Base-by-base conservation (phyloP, 1,140 invertebrate genomes). In the Leptinotarsa texana region DNA sequence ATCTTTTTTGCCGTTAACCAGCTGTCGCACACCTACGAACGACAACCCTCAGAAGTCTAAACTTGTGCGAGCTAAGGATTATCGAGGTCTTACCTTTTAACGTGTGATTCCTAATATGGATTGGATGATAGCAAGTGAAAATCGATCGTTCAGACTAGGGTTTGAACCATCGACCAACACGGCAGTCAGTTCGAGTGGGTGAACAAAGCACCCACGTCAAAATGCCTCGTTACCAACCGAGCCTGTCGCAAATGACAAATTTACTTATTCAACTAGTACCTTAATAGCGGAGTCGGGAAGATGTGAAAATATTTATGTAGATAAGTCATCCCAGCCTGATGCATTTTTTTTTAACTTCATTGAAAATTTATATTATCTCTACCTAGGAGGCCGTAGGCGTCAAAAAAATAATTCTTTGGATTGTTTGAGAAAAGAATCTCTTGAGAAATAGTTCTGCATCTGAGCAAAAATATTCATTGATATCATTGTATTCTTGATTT, bases 371-470 rank as follows among this genome's bases (percentile, higher is more conserved):
- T 63, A 22, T 63, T 13, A 63, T 63, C 63, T 63, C 63, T 63
- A 63, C n/a, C n/a, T n/a, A 3, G 18, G 18, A 22, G 63, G 22
- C 63, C 18, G 63, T 6, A 24, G 63, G 63, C 63, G 13, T 63
- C 4, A 63, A 63, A 63, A 63, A 27, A 63, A 63, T 63, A 63
- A 18, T 18, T 18, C 63, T 13, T 21, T 63, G 22, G 11, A 63
- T 63, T 13, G 63, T 13, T 8, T 63, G 63, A 63, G 63, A 18
- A 63, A 18, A 2, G 63, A 63, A 63, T 63, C 63, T 63, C 63
- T 63, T 63, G 13, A 18, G 63, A 63, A 68, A 68, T n/a, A 68
- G 11, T 47, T 68, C 66, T 33, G 66, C 66, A 68, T 47, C 22
- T 68, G 33, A 68, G 27, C 66, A n/a, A 47, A 18, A 47, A 68